phyloP scores from a whole-genome alignment of 2,113 vertebrate genomes.

The Pampusana beccarii region DNA sequence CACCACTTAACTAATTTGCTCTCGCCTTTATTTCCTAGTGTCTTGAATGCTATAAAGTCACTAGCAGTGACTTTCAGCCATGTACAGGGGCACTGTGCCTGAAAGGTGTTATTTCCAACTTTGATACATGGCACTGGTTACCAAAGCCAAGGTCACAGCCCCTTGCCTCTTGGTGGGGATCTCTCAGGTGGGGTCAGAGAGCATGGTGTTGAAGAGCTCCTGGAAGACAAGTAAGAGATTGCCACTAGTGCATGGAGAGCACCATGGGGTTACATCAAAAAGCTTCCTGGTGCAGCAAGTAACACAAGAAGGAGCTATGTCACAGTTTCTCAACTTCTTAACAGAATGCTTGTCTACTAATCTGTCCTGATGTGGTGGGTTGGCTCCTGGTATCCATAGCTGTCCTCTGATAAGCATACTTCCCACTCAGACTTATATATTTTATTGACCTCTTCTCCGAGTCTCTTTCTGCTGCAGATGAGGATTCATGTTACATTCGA shows the following conservation, averaged over 20 bases:
- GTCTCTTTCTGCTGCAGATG: not conserved
- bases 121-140: not conserved
- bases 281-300: not conserved
- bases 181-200: not conserved
- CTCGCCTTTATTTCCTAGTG: not conserved
- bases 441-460: not conserved
- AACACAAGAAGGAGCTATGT: not conserved
- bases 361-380: not conserved
- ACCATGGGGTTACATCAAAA: not conserved
- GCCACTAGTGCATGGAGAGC: not conserved
- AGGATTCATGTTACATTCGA: not conserved
- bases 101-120: not conserved
- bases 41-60: not conserved
- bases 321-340: not conserved
- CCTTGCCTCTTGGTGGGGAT: rapidly evolving
- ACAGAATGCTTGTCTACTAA: not conserved
- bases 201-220: not conserved
- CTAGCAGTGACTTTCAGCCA: not conserved
- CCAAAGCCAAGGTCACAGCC: not conserved
- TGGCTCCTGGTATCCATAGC: not conserved
- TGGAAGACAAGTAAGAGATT: not conserved
- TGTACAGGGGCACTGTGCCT: not conserved
- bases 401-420: not conserved
- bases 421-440: not conserved
- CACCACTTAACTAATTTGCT: not conserved